Evolutionary conservation across 30 jellyfish, hydroid and myxozoan genomes (phyloP), one percentile per base, ranked within the genome.

Genomic region (Chrysaora quinquecirrha): DNA sequence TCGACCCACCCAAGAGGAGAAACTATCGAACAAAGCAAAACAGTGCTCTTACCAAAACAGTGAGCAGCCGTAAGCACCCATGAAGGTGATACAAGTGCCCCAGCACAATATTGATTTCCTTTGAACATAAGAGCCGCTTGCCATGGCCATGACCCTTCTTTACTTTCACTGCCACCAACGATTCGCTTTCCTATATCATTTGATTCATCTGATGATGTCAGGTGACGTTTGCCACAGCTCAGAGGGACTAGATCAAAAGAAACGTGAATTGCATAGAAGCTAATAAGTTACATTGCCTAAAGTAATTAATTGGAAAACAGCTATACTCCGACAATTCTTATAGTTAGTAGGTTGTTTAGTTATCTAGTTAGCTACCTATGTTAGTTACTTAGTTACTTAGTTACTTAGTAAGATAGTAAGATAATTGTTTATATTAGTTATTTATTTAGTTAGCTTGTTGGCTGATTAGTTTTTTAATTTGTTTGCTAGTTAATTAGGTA

Each of bases 51-150:
- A 89, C 97, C 97, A 35, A 89, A 89, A 30, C 97, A 89, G 46
- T 89, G 97, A 0, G 97, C 97, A 0, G 97, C 95, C 12, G 97
- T 89, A 46, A 76, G 88, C 11, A 89, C 85, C 97, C 97, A 89
- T 1, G 78, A 85, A 12, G 94, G 91, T 1, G 97, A 34, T n/a
- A 89, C 38, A 31, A 89, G 84, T 47, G 95, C 97, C 24, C 97
- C 97, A 1, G 84, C 95, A 78, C 97, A 89, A 35, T 61, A 30
- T 50, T 81, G 95, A 64, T 72, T 61, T 24, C 95, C 95, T 23
- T 82, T 73, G 73, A 81, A 82, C 73, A 78, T 21, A 30, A 89
- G 72, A 20, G 95, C 95, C 10, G 85, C 97, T 32, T 89, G 97
- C 97, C 97, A 89, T 12, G 97, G 97, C 91, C 95, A 89, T 11